These are phyloP conservation scores for Nomada ferruginata DNA, from an alignment of 2,888 invertebrate genomes.

Conservation along the genomic window DNA sequence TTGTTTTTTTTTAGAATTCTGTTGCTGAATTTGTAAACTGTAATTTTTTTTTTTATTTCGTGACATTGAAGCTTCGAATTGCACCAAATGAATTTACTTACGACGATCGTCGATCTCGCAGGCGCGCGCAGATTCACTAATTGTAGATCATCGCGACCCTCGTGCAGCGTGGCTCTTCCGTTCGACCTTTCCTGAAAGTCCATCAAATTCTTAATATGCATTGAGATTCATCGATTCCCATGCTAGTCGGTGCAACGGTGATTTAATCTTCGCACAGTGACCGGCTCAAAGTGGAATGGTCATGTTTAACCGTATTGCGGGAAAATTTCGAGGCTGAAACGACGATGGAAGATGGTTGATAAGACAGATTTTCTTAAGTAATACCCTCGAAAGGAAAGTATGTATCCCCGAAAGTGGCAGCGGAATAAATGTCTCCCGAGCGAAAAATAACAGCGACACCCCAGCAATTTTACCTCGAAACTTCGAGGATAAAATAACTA, in stretches of 20 bases:
- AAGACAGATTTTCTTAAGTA: conserved; percentile 26
- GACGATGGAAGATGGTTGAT: conserved; percentile 23
- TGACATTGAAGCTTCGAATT: conserved; percentile 13
- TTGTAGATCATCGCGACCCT: conserved; percentile 79
- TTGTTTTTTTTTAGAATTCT: neutral
- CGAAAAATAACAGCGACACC: conserved; percentile 54
- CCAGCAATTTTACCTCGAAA: conserved; percentile 9
- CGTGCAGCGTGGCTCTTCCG: conserved; percentile 76
- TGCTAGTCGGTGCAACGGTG: conserved; percentile 35
- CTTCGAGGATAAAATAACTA: too few species aligned
- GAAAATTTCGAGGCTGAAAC: neutral
- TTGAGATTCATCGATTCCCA: conserved; percentile 6
- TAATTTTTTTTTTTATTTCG: neutral
- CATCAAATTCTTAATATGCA: conserved; percentile 72
- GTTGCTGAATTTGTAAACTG: neutral
- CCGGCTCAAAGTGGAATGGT: conserved; percentile 10
- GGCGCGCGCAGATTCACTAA: conserved; percentile 81
- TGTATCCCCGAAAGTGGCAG: conserved; percentile 5
- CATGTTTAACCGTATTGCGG: neutral
- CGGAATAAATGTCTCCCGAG: conserved; percentile 20
- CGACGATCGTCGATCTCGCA: conserved; percentile 78
- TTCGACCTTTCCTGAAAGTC: conserved; percentile 81
- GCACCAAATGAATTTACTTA: conserved; percentile 75
- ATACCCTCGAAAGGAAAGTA: neutral
- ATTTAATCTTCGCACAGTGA: conserved; percentile 3